Percentiles rank a stretch among this genome's conserved stretches.
phyloP scores from a whole-genome alignment of 2,888 invertebrate genomes.

The Macrophya annulata region DNA sequence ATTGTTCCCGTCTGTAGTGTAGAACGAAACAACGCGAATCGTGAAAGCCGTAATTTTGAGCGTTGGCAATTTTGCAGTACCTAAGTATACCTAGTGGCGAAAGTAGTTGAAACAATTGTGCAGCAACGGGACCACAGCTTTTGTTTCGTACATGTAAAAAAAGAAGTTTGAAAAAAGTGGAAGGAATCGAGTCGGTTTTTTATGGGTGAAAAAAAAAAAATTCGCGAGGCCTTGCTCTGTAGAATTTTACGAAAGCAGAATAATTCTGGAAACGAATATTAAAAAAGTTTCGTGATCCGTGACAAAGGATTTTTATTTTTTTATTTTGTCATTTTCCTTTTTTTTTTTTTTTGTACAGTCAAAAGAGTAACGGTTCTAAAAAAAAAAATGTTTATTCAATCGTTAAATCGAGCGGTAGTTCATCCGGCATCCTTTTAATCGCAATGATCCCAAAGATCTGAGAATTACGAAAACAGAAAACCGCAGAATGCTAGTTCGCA shows the following conservation, averaged over 20 bases:
- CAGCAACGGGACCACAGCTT: neutral
- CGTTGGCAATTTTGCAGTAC: neutral
- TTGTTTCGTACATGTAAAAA: neutral
- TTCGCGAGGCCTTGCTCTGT: neutral
- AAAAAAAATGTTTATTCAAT: neutral
- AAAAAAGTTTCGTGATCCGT: neutral
- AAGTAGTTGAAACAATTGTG: constrained; percentile 2
- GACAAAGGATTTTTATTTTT: neutral
- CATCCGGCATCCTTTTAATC: neutral
- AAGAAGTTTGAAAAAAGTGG: neutral
- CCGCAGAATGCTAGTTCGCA: neutral
- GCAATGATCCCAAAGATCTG: neutral
- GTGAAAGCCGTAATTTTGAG: neutral
- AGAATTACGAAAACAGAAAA: constrained; percentile 15
- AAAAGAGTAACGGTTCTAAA: neutral
- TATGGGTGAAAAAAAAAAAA: neutral
- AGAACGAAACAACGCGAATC: constrained; percentile 1
- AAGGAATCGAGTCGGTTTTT: neutral
- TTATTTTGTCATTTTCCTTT: no score
- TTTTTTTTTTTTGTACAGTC: no score
- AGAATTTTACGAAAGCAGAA: neutral
- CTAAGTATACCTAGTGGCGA: neutral
- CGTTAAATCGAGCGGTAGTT: neutral
- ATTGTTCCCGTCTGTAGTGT: neutral
- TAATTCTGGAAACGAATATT: neutral